Base-by-base conservation (phyloP, 1,140 invertebrate genomes). In the Schlechtendalia chinensis region DNA sequence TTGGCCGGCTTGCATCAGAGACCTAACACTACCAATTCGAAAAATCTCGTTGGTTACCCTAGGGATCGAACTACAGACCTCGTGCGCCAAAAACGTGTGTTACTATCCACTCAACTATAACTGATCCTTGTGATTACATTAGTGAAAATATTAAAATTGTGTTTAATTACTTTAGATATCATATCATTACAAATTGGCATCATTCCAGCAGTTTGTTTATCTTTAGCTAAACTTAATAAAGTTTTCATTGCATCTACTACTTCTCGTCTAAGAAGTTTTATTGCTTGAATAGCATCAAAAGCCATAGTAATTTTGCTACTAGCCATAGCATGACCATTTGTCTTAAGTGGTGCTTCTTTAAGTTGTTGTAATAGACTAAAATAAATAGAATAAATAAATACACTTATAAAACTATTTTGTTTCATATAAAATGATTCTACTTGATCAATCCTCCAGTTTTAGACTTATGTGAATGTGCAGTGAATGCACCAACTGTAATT, bases 401-500 rank as follows among this genome's bases (percentile, higher is more conserved):
- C 17, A 24, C 24, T 14, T 11, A 74, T 5, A 67, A 71, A 19
- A 56, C 19, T 47, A 81, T 11, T n/a, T 53, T 80, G 1, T 16
- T 45, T 24, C 11, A 24, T 50, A 17, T 8, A 69, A 69, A 80
- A 65, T 56, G 22, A n/a, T 84, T 86, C 86, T 84, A 93, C 91
- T 92, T 91, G 82, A 94, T 91, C 10, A 98, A 88, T 22, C 96
- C 96, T 1, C 94, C 94, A 84, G 92, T 91, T 85, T 94, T 94
- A 77, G 91, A 92, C 85, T 93, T 92, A 83, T 93, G 93, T 14
- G 93, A 90, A 87, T 96, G 94, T 0, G 94, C 94, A 8, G 95
- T 94, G 84, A 98, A 98, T 0, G 95, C 95, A 61, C 96, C 96
- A 39, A 94, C 94, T 4, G 95, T 98, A 12, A 96, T 89, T 59